These are phyloP conservation scores for Malaclemys terrapin DNA, from an alignment of 2,113 vertebrate genomes.

Conservation along the genomic window DNA sequence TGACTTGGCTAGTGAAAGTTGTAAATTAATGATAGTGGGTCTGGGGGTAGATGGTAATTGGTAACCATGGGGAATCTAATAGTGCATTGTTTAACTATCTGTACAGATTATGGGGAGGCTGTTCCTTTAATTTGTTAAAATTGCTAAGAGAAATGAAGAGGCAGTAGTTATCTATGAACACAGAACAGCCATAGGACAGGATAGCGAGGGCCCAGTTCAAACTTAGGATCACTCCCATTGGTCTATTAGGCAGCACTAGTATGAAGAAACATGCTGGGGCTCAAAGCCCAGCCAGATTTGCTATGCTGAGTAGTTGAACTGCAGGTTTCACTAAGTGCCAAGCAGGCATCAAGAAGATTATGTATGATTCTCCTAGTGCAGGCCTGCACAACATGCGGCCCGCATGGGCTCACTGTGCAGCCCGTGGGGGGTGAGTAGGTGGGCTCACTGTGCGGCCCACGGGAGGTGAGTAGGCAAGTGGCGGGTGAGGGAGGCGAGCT, in stretches of 20 bases:
- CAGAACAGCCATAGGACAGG: background rate
- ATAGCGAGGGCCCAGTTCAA: background rate
- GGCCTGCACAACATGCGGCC: too few species aligned
- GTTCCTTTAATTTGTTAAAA: background rate
- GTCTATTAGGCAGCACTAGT: background rate
- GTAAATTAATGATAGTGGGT: background rate
- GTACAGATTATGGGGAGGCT: background rate
- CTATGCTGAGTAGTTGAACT: background rate
- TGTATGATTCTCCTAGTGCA: rapidly evolving
- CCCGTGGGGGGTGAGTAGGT: too few species aligned
- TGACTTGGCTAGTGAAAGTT: background rate
- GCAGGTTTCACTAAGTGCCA: background rate
- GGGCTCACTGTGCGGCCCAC: too few species aligned
- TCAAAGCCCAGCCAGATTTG: background rate
- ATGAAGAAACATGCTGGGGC: background rate
- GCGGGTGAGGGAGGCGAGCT: too few species aligned
- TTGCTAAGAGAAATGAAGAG: background rate
- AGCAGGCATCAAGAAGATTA: background rate
- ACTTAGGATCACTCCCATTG: background rate
- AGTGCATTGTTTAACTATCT: background rate
- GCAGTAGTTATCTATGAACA: background rate
- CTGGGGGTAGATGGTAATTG: background rate
- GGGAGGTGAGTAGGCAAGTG: too few species aligned
- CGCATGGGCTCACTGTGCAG: too few species aligned
- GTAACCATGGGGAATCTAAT: background rate